Evolutionary conservation across 2,888 invertebrate genomes (phyloP).

Genomic region (Oeneis ivallda): DNA sequence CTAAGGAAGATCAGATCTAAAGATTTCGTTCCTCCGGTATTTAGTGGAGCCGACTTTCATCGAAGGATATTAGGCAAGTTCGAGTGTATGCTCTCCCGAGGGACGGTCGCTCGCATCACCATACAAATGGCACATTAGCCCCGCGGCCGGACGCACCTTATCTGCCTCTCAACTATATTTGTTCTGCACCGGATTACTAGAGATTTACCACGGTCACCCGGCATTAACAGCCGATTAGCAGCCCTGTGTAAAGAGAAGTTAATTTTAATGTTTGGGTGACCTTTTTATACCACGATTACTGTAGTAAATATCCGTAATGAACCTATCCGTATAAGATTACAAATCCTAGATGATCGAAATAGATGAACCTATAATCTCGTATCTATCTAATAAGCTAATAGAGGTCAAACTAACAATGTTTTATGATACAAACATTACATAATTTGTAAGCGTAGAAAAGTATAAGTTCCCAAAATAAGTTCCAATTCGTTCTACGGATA

Average conservation of each 20-base stretch:
- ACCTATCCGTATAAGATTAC: conserved; percentile 11
- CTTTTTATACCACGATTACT: conserved; percentile 25
- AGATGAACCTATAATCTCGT: background rate
- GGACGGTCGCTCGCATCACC: conserved; percentile 61
- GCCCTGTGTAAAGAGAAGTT: conserved; percentile 75
- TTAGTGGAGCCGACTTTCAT: conserved; percentile 31
- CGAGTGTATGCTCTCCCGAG: conserved; percentile 40
- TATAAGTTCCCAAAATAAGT: no score
- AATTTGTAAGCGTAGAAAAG: no score
- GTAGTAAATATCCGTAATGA: conserved; percentile 1
- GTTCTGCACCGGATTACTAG: conserved; percentile 74
- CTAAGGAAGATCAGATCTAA: background rate
- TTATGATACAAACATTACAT: no score
- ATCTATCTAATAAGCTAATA: background rate
- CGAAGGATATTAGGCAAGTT: conserved; percentile 48
- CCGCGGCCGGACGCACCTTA: conserved; percentile 74
- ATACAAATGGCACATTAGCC: conserved; percentile 80
- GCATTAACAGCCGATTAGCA: conserved; percentile 73
- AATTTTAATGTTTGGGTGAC: conserved; percentile 60
- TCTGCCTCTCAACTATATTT: conserved; percentile 79
- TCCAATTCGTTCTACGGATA: no score
- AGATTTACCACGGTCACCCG: conserved; percentile 77
- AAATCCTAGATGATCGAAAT: background rate
- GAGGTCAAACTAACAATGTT: background rate
- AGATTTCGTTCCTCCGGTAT: background rate